A percentile compares a stretch with the other conserved stretches of the same genome.
These are phyloP conservation scores for Eptesicus fuscus DNA, from an alignment of 2,113 vertebrate genomes.

Conservation along the genomic window DNA sequence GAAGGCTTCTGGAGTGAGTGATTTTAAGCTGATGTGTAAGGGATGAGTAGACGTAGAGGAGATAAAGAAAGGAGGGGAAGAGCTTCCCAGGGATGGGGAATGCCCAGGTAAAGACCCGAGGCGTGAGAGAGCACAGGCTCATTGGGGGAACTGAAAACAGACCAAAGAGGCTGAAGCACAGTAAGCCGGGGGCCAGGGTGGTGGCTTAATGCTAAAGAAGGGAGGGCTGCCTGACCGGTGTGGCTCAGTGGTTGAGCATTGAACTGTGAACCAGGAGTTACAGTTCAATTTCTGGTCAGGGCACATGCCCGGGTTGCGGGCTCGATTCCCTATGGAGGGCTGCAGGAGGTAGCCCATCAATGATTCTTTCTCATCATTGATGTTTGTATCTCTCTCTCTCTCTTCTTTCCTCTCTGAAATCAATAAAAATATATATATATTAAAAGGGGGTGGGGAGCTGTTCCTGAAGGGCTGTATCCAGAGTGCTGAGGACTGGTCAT, in stretches of 20 bases:
- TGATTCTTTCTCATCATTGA: too few species aligned
- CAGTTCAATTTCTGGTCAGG: too few species aligned
- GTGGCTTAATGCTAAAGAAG: not conserved
- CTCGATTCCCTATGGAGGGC: too few species aligned
- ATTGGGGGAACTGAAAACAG: not conserved
- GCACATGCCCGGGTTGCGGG: too few species aligned
- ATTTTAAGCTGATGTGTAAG: not conserved
- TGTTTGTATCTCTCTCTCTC: too few species aligned
- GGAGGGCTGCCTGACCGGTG: not conserved
- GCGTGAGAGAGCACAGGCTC: not conserved
- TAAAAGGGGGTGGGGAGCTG: too few species aligned
- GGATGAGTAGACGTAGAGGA: not conserved
- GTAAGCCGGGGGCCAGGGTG: not conserved
- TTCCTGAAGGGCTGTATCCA: not conserved
- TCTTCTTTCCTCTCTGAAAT: too few species aligned
- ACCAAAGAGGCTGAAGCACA: not conserved
- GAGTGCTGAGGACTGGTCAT: not conserved
- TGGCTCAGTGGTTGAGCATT: too few species aligned
- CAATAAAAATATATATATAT: too few species aligned
- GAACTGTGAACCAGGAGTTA: too few species aligned
- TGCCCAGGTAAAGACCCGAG: not conserved
- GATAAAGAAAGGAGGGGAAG: not conserved
- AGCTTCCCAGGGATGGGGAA: not conserved
- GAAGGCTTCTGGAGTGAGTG: not conserved
- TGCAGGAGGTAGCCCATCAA: too few species aligned